Evolutionary conservation across 2,113 vertebrate species (phyloP).

Genomic region (Anolis carolinensis): DNA sequence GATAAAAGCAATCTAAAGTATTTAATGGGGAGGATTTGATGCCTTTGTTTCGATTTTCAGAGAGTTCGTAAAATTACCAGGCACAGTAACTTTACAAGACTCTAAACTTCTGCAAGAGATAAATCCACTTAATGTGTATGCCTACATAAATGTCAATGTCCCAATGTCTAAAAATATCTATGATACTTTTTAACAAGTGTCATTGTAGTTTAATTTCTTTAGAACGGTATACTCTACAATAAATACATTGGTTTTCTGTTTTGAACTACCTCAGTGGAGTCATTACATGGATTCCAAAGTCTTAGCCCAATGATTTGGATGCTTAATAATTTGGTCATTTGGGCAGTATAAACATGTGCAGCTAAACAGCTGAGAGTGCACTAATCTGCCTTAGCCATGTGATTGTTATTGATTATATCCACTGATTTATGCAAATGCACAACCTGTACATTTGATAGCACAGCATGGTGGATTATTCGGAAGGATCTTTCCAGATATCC

Average conservation of each 20-base stretch:
- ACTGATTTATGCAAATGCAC: slow-evolving; percentile 14
- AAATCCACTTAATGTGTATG: slow-evolving; percentile 30
- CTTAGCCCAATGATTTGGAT: not conserved
- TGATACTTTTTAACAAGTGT: not conserved
- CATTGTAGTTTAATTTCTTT: slow-evolving; percentile 4
- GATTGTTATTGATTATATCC: not conserved
- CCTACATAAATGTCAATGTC: not conserved
- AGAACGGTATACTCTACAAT: not conserved
- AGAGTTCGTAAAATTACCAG: slow-evolving; percentile 37
- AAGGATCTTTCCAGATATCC: not conserved
- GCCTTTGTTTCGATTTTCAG: not conserved
- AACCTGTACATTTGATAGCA: not conserved
- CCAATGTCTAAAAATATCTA: not conserved
- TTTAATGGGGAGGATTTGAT: not conserved
- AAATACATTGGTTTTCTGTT: not conserved
- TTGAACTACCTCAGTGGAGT: not conserved
- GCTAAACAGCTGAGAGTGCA: not conserved
- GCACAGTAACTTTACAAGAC: slow-evolving; percentile 31
- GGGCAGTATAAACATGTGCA: not conserved
- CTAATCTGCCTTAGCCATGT: not conserved
- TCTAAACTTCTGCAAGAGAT: slow-evolving; percentile 30
- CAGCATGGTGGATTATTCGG: not conserved
- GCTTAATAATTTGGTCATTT: not conserved
- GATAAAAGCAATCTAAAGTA: slow-evolving; percentile 14
- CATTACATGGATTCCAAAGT: not conserved